Conservation (phyloP, 2,888 invertebrate genomes). For the Imbricaverruca yamaguchii region DNA sequence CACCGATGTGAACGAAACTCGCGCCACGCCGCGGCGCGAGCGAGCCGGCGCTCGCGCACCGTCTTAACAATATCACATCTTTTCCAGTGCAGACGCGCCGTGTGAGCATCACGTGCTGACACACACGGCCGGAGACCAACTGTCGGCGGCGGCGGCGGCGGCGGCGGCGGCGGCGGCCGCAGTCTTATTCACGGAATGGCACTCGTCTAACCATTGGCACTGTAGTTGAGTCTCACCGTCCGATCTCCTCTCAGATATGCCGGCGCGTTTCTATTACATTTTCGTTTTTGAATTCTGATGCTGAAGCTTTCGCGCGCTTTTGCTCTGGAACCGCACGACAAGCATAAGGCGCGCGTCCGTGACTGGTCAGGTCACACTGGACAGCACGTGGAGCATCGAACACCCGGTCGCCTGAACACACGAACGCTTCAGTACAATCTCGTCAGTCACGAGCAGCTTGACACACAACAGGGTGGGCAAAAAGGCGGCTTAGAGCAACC, state of each 20-base stretch:
- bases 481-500: not conserved
- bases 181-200: not conserved
- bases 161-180: not conserved
- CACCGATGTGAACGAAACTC: not conserved
- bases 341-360: not conserved
- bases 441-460: not conserved
- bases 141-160: not conserved
- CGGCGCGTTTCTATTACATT: not conserved
- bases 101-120: too few species aligned
- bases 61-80: not conserved
- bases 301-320: not conserved
- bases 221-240: not conserved
- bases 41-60: not conserved
- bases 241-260: not conserved
- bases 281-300: conserved; percentile 12
- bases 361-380: too few species aligned
- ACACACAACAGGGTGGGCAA: not conserved
- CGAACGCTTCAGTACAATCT: too few species aligned
- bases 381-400: too few species aligned
- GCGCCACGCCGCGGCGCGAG: not conserved
- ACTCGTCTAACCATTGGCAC: not conserved
- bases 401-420: too few species aligned
- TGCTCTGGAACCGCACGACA: not conserved
- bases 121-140: too few species aligned
- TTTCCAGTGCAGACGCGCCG: not conserved